Evolutionary conservation across 2,113 vertebrate species (phyloP).

Genomic region (Nymphicus hollandicus): DNA sequence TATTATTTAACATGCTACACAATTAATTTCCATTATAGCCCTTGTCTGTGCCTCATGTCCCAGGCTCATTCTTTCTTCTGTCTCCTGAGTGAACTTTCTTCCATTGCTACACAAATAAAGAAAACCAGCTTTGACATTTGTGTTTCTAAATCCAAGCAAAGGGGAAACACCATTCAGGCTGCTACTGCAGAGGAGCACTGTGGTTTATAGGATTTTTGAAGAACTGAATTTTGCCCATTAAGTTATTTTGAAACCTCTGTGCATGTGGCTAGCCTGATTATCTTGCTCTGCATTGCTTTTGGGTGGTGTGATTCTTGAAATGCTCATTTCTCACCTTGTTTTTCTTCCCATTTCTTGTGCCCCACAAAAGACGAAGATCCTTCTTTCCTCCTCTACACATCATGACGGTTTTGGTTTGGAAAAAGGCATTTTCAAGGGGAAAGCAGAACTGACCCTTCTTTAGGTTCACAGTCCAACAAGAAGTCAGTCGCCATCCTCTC

Average conservation of each 20-base stretch:
- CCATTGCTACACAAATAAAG: slow-evolving; percentile 62
- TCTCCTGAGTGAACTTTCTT: slow-evolving; percentile 66
- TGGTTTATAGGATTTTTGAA: neutral
- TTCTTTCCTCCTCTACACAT: neutral
- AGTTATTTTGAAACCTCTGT: neutral
- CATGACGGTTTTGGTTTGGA: neutral
- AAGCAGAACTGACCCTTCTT: neutral
- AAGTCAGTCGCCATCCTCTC: neutral
- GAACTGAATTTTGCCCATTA: neutral
- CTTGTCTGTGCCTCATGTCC: slow-evolving; percentile 38
- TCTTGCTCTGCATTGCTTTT: neutral
- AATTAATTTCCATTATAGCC: slow-evolving; percentile 71
- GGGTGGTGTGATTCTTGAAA: neutral
- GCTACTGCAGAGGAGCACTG: neutral
- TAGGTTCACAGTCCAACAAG: neutral
- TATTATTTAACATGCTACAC: slow-evolving; percentile 68
- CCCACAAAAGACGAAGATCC: neutral
- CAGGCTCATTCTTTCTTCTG: slow-evolving; percentile 63
- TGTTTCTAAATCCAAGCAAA: slow-evolving; percentile 33
- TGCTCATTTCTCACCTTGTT: neutral
- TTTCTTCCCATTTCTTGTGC: neutral
- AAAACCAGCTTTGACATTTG: slow-evolving; percentile 48
- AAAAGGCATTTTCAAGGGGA: neutral
- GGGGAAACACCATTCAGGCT: neutral
- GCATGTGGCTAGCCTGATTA: neutral